Percentiles rank a stretch among this genome's conserved stretches.
Evolutionary conservation across 2,888 invertebrate species (phyloP).

Genomic region (Acanthosepion pharaonis): DNA sequence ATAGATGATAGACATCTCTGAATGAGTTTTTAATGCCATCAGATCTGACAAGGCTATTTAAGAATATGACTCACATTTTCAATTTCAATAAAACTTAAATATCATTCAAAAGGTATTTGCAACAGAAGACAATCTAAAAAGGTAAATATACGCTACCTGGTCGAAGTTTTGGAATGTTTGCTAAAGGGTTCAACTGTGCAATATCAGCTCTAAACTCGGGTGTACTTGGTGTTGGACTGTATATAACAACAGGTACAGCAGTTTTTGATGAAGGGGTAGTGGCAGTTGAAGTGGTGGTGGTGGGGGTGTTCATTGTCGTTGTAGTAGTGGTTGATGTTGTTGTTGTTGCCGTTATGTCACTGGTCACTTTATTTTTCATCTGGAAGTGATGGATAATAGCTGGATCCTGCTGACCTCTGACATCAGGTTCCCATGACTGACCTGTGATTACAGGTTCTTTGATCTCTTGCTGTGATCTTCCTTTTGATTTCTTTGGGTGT

Average conservation of each 20-base stretch:
- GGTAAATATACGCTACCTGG: not conserved
- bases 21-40: too few relatives aligned
- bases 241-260: not conserved
- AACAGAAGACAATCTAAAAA: not conserved
- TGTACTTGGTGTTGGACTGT: not conserved
- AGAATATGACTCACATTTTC: too few relatives aligned
- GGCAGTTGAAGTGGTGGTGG: not conserved
- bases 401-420: not conserved
- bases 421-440: conserved; percentile 8
- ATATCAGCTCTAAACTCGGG: not conserved
- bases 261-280: not conserved
- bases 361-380: not conserved
- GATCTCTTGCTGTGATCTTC: not conserved
- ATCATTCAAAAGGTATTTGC: too few relatives aligned
- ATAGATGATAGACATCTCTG: too few relatives aligned
- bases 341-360: not conserved
- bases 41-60: too few relatives aligned
- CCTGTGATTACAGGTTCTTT: not conserved
- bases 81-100: too few relatives aligned
- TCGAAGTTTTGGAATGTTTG: not conserved
- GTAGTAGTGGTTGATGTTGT: not conserved
- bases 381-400: not conserved
- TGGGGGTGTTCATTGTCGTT: not conserved
- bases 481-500: not conserved
- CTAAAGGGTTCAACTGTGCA: not conserved